These are phyloP conservation scores for Recurvirostra avosetta DNA, from an alignment of 2,113 vertebrate genomes.

Conservation along the genomic window DNA sequence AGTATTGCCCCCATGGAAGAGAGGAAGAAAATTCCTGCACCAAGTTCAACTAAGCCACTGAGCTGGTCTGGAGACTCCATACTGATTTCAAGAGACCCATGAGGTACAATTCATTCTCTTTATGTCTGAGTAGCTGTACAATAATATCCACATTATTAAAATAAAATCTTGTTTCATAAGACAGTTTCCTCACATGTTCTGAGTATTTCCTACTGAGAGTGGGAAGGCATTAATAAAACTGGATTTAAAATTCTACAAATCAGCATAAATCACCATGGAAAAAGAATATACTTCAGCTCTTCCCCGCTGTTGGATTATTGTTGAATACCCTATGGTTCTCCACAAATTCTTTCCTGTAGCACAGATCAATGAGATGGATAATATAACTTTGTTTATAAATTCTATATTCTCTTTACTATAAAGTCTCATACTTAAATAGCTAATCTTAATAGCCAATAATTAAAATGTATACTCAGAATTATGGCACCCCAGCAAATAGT, in stretches of 20 bases:
- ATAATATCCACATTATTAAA: constrained; percentile 48
- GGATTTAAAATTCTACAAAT: constrained; percentile 55
- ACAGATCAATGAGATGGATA: background rate
- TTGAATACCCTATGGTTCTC: background rate
- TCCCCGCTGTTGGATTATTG: constrained; percentile 13
- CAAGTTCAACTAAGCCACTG: background rate
- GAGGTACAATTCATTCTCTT: constrained; percentile 36
- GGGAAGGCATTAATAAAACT: constrained; percentile 52
- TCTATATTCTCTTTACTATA: background rate
- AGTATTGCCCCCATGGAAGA: background rate
- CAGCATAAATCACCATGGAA: constrained; percentile 44
- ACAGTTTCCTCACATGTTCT: constrained; percentile 31
- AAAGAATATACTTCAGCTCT: constrained; percentile 38
- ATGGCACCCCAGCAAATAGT: background rate
- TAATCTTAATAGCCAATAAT: background rate
- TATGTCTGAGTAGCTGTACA: constrained; percentile 27
- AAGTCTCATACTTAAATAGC: background rate
- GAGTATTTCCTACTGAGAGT: constrained; percentile 49
- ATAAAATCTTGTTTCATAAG: constrained; percentile 50
- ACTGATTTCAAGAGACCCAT: constrained; percentile 34
- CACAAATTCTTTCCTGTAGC: constrained; percentile 8
- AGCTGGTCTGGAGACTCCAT: constrained; percentile 30
- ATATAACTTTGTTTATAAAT: constrained; percentile 22
- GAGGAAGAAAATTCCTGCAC: constrained; percentile 10
- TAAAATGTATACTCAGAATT: background rate